phyloP scores from a whole-genome alignment of 2,797 vertebrate species.

The Sandelia bainsii region DNA sequence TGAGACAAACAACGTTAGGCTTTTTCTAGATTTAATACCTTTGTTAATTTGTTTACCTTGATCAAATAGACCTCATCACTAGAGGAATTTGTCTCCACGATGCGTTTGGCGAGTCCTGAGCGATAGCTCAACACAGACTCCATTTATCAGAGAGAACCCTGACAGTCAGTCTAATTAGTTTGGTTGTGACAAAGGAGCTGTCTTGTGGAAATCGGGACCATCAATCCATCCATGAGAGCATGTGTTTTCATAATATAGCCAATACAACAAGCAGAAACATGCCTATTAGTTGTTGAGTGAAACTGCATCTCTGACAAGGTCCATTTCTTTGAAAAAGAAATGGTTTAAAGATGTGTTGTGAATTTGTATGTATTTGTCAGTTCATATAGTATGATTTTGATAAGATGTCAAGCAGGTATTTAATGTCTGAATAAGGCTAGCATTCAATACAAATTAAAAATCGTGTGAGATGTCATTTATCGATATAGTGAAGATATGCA shows the following conservation, averaged over 20 bases:
- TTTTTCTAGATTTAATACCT: constrained; percentile 50
- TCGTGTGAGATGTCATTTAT: constrained; percentile 19
- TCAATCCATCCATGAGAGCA: constrained; percentile 60
- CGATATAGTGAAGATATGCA: constrained; percentile 14
- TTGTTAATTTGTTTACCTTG: constrained; percentile 76
- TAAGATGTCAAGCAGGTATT: constrained; percentile 12
- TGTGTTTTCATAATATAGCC: constrained; percentile 59
- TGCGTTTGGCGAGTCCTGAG: constrained; percentile 47
- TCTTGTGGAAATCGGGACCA: constrained; percentile 54
- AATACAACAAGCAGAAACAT: constrained; percentile 37
- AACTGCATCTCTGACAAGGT: constrained; percentile 10
- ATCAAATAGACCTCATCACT: constrained; percentile 70
- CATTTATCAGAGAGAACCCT: constrained; percentile 64
- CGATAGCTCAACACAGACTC: constrained; percentile 66
- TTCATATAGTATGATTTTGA: constrained; percentile 27
- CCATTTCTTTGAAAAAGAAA: constrained; percentile 7
- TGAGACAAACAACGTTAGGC: constrained; percentile 40
- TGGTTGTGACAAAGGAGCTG: constrained; percentile 75
- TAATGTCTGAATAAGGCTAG: constrained; percentile 4
- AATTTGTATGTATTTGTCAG: constrained; percentile 29
- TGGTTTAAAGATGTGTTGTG: background rate
- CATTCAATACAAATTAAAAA: constrained; percentile 6
- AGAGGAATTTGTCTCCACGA: constrained; percentile 62
- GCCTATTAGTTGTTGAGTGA: constrained; percentile 15
- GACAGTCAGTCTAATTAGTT: constrained; percentile 79